Evolutionary conservation across 53 echinoderm and acorn worm species (phyloP), one percentile per base, ranked within the genome.

Genomic region (Holothuria scabra): DNA sequence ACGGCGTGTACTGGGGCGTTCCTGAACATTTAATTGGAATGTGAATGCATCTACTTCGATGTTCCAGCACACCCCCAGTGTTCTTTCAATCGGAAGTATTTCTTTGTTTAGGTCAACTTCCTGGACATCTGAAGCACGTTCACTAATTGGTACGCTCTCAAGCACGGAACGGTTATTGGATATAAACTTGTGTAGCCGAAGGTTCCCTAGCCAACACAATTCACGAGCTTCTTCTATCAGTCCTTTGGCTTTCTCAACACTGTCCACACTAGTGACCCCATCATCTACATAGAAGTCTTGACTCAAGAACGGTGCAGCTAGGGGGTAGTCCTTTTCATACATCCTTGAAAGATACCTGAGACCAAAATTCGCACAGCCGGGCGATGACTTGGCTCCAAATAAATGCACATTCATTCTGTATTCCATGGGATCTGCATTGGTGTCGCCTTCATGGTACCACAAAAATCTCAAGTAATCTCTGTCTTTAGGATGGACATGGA

Each of bases 241-340:
- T 41, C 19, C 55, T 46, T 70, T 74, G 21, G 83, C 88, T 22
- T 88, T 61, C 49, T 88, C 87, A 33, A 28, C 11, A 56, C 67
- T 46, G 25, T 44, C 24, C 48, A 83, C n/a, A 72, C 46, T n/a
- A n/a, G n/a, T n/a, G n/a, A n/a, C n/a, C n/a, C n/a, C n/a, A n/a
- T n/a, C n/a, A n/a, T n/a, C 82, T 70, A 93, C 91, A 37, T 91
- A 91, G 85, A 94, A 94, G 56, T 89, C 89, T 59, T 82, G 86
- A 21, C 79, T 6, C 19, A 85, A 41, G 85, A 91, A 91, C 31
- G 28, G 32, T 46, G 88, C 72, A 61, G 91, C 91, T 49, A 52
- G 61, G 30, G 88, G 85, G 48, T 63, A 81, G 13, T 87, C 80
- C 28, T 84, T 58, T 84, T 79, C n/a, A 66, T 59, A 86, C 59